Evolutionary conservation across 2,888 invertebrate genomes (phyloP).

Genomic region (Toxonevra muliebris): DNA sequence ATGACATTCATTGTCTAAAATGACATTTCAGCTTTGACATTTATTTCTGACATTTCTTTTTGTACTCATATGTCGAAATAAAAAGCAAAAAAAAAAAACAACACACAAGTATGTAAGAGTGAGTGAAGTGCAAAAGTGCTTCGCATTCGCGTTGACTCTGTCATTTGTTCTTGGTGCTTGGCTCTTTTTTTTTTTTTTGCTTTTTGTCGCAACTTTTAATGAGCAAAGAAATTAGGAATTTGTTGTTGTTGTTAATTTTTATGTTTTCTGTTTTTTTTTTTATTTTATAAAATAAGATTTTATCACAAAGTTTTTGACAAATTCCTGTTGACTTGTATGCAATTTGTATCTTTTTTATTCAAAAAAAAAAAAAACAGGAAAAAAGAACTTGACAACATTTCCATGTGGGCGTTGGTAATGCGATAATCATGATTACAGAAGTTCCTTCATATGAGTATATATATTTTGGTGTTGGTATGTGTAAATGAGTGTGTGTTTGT

Average conservation of each 20-base stretch:
- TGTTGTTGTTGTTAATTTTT: not conserved
- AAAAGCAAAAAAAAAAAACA: constrained; percentile 28
- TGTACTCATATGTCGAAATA: constrained; percentile 27
- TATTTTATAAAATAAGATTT: constrained; percentile 41
- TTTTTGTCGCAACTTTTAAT: constrained; percentile 40
- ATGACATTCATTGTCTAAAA: constrained; percentile 13
- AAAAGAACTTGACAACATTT: not conserved
- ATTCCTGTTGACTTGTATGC: constrained; percentile 44
- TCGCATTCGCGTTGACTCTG: no score
- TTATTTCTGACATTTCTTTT: constrained; percentile 22
- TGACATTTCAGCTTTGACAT: constrained; percentile 42
- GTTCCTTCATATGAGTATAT: no score
- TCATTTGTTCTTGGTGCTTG: constrained; percentile 11
- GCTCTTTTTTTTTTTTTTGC: constrained; percentile 5
- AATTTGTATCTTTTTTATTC: constrained; percentile 35
- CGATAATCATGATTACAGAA: not conserved
- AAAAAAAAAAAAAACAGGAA: not conserved
- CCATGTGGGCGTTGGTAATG: not conserved
- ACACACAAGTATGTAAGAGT: constrained; percentile 10
- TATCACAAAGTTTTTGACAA: constrained; percentile 43
- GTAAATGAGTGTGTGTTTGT: constrained; percentile 14
- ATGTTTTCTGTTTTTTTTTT: constrained; percentile 4
- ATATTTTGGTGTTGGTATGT: not conserved
- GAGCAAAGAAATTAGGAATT: constrained; percentile 46
- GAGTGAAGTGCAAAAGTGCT: constrained; percentile 8